Conservation (phyloP, 2,113 vertebrate genomes). For the Microcebus ravelobensis region DNA sequence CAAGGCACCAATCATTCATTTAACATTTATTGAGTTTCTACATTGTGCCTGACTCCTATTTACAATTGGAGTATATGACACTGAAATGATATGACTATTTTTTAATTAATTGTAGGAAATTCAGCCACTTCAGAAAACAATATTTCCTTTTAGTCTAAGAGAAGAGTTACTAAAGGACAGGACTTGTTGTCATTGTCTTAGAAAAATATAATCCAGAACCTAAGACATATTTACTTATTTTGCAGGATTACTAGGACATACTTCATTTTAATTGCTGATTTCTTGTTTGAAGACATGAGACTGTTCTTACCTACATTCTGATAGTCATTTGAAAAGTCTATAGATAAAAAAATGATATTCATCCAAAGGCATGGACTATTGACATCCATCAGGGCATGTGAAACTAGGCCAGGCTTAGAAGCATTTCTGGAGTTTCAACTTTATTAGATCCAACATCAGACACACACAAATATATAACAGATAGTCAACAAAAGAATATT, state of each 20-base stretch:
- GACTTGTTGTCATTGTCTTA: background rate
- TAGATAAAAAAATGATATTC: background rate
- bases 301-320: background rate
- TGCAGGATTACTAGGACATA: background rate
- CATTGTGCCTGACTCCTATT: background rate
- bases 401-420: background rate
- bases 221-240: background rate
- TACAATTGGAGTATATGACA: background rate
- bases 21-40: background rate
- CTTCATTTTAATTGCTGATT: background rate
- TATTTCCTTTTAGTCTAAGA: background rate
- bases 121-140: background rate
- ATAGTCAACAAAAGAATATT: background rate
- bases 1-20: background rate
- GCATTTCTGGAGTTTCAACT: background rate
- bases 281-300: background rate
- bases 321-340: background rate
- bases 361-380: background rate
- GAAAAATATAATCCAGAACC: background rate
- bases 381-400: background rate
- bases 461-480: background rate
- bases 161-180: background rate
- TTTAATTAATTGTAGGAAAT: conserved; percentile 34
- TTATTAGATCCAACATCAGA: background rate
- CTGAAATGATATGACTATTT: background rate